These are phyloP conservation scores for Gymnarchus niloticus DNA, from an alignment of 2,113 vertebrate genomes.

Conservation along the genomic window DNA sequence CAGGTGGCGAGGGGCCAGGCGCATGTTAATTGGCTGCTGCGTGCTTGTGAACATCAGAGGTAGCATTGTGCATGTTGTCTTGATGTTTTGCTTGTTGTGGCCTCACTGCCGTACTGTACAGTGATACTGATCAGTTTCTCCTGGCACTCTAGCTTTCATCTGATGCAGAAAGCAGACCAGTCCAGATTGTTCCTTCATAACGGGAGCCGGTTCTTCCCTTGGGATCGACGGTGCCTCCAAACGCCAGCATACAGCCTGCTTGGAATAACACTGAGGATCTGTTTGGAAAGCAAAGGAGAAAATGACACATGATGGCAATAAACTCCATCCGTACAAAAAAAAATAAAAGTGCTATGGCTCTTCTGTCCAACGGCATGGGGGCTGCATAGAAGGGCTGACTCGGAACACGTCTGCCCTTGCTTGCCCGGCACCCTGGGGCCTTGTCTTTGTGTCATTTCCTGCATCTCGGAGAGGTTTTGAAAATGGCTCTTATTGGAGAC, in stretches of 20 bases:
- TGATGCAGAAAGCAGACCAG: constrained; percentile 4
- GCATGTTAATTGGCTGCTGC: too few species aligned
- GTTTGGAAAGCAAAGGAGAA: not conserved
- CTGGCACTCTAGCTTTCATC: not conserved
- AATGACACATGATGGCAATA: not conserved
- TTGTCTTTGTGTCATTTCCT: not conserved
- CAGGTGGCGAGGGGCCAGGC: not conserved
- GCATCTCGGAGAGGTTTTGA: not conserved
- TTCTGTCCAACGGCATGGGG: not conserved
- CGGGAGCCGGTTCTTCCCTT: not conserved
- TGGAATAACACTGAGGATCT: not conserved
- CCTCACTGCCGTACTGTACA: not conserved
- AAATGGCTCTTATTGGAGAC: not conserved
- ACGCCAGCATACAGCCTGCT: not conserved
- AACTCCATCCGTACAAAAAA: not conserved
- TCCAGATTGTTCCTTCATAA: not conserved
- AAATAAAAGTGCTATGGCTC: not conserved
- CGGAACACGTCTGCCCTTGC: not conserved
- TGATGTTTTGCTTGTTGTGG: not conserved
- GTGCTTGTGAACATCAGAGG: not conserved
- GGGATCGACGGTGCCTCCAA: not conserved
- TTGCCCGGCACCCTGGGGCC: not conserved
- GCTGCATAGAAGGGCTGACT: not conserved
- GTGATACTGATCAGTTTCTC: not conserved
- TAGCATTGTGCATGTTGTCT: not conserved